These are phyloP conservation scores for Silurus glanis DNA, from an alignment of 2,113 vertebrate genomes.

Conservation along the genomic window DNA sequence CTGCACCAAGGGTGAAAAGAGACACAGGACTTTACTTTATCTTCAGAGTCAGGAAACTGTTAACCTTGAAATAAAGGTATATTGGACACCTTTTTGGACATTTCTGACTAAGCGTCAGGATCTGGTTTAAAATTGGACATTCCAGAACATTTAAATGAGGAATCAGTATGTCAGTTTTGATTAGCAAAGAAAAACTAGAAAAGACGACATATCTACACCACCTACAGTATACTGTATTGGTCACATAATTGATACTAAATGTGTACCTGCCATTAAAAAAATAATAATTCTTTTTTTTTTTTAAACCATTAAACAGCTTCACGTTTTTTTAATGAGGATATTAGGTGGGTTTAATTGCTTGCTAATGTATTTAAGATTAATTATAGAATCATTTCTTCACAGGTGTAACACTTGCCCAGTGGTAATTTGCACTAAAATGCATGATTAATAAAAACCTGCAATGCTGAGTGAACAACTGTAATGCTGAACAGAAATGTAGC, in stretches of 20 bases:
- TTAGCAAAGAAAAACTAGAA: neutral
- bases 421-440: neutral
- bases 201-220: neutral
- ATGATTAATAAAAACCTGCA: neutral
- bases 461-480: neutral
- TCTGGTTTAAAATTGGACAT: neutral
- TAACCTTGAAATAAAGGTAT: constrained; percentile 31
- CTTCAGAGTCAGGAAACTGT: constrained; percentile 31
- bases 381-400: neutral
- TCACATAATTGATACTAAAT: neutral
- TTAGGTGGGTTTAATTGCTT: neutral
- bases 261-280: too few relatives aligned
- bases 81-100: too few relatives aligned
- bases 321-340: neutral
- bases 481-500: neutral
- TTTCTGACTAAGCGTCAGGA: neutral
- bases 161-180: neutral
- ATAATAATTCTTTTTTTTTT: too few relatives aligned
- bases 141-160: neutral
- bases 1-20: constrained; percentile 45
- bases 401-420: neutral
- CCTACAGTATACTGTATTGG: neutral
- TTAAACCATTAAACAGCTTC: neutral
- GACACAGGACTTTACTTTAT: constrained; percentile 31
- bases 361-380: neutral